Conservation (phyloP, 2,797 vertebrate genomes). For the Mormyrus proboscirostris region DNA sequence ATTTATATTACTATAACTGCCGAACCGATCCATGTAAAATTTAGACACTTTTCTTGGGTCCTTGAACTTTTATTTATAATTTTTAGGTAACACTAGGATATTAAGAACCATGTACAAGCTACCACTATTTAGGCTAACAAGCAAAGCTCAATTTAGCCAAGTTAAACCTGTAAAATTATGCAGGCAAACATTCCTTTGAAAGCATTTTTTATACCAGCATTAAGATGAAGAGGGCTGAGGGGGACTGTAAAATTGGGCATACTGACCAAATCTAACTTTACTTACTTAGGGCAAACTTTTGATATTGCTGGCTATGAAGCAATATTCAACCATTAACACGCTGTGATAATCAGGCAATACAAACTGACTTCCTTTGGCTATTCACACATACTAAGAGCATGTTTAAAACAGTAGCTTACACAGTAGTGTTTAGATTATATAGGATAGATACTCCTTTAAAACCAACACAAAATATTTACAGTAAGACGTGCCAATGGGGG, state of each 20-base stretch:
- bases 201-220: conserved; percentile 34
- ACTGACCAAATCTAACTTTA: conserved; percentile 38
- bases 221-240: conserved; percentile 34
- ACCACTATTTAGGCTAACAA: conserved; percentile 36
- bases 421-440: conserved; percentile 65
- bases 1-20: conserved; percentile 47
- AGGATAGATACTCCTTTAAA: conserved; percentile 63
- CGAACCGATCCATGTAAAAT: conserved; percentile 44
- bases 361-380: conserved; percentile 55
- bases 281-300: conserved; percentile 41
- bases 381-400: conserved; percentile 54
- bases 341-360: conserved; percentile 42
- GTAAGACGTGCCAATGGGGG: conserved; percentile 56
- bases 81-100: conserved; percentile 36
- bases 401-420: conserved; percentile 78
- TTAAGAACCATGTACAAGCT: conserved; percentile 37
- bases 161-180: conserved; percentile 33
- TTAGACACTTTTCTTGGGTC: conserved; percentile 35
- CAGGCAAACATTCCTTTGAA: conserved; percentile 35
- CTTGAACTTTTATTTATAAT: conserved; percentile 22
- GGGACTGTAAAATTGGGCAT: conserved; percentile 35
- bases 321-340: conserved; percentile 38
- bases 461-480: conserved; percentile 69
- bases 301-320: conserved; percentile 45
- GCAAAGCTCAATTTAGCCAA: conserved; percentile 32